Evolutionary conservation across 2,113 vertebrate genomes (phyloP), one percentile per base, ranked within the genome.

Genomic region (Myrmophylax atrothorax): DNA sequence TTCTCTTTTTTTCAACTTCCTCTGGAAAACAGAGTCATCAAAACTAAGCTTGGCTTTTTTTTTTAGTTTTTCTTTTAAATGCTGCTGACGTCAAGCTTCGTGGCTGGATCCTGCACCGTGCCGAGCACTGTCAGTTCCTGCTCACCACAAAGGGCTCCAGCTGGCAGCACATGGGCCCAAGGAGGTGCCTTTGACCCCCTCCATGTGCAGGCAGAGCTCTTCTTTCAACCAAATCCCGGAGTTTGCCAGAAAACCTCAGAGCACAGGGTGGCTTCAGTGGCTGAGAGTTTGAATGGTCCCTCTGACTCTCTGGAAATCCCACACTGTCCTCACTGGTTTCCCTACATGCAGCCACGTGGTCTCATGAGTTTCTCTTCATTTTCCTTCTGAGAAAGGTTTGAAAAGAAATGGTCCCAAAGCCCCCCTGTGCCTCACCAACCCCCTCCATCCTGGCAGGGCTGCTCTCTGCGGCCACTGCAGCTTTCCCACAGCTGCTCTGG

Each of bases 31-130:
- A 0, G 33, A 75, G 42, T 81, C 76, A 81, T 59, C 69, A 44
- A 40, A 73, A 78, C 8, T 2, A 24, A 56, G 14, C 3, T 0
- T 7, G 19, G 14, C 4, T 26, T 33, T 69, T 17, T 15, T 17
- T 1, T 12, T 14, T n/a, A 46, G 24, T n/a, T 44, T 33, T 40
- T 47, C 9, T 82, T 79, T 38, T 1, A 1, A 66, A 23, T 0
- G 0, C 33, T 0, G 2, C 69, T 94, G 95, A 95, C 56, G 40
- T 96, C 89, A 69, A 14, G 23, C 15, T 5, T 44, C 24, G 7
- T 0, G 1, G 35, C 26, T 0, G 0, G 58, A 37, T 62, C 63
- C 77, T 0, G 6, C 0, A 0, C 29, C 2, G 18, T 0, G 17
- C 62, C 0, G 22, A 50, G 46, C 6, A 46, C 84, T 59, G 80